Percentiles rank a stretch among this genome's conserved stretches.
phyloP scores from a whole-genome alignment of 2,113 vertebrate genomes.

The Pleuronectes platessa region DNA sequence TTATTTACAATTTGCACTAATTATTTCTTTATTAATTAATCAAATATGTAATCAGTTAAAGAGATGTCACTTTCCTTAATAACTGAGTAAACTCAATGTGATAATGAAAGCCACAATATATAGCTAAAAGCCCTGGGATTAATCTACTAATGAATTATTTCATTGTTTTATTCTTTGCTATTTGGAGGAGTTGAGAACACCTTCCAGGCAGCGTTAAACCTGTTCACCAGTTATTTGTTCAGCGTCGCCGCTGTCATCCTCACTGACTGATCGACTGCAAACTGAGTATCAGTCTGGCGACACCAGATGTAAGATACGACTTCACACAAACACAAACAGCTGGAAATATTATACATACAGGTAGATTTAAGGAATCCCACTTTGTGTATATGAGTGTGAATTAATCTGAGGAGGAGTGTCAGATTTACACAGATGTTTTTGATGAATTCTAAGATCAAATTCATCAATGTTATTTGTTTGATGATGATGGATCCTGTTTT shows the following conservation, averaged over 20 bases:
- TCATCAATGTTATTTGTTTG: neutral
- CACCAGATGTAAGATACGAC: no score
- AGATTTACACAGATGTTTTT: neutral
- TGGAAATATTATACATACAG: neutral
- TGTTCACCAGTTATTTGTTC: no score
- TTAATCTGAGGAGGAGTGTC: neutral
- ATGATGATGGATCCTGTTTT: conserved; percentile 33
- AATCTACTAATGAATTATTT: neutral
- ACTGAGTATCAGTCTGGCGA: no score
- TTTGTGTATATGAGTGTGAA: neutral
- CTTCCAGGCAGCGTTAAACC: no score
- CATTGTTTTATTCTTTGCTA: no score
- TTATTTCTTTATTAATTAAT: neutral
- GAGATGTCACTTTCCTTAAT: neutral
- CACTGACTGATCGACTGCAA: neutral
- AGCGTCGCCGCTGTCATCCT: neutral
- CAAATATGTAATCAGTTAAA: neutral
- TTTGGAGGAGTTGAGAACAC: neutral
- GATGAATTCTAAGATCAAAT: neutral
- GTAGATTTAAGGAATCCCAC: neutral
- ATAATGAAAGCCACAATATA: neutral
- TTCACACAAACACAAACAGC: conserved; percentile 1
- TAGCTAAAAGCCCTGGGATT: neutral
- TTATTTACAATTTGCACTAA: neutral
- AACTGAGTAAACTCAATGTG: neutral